Base-by-base conservation (phyloP, 2,113 vertebrate species). In the Aegithalos caudatus region DNA sequence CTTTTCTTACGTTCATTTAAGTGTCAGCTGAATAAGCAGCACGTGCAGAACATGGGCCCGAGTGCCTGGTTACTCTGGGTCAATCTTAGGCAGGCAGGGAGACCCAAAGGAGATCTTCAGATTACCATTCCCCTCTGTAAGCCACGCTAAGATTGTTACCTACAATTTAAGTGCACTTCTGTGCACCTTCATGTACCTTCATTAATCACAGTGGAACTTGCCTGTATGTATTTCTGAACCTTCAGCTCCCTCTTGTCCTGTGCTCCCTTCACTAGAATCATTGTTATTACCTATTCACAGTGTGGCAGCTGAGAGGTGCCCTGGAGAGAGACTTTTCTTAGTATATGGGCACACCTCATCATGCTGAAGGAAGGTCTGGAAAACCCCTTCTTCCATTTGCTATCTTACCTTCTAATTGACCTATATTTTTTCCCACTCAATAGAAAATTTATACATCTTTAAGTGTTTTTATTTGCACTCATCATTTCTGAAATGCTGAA, bases 31-130 rank as follows among this genome's bases (percentile, higher is more conserved):
- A 64, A 83, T 37, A 48, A 90, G 40, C 18, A 71, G 24, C 14
- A 77, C 37, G 28, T 11, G 10, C 38, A 79, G 51, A 79, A 35
- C 6, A 16, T 5, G 14, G 23, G 7, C 2, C 1, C 0, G 4
- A 44, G 35, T 4, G 2, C 37, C 37, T 84, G 21, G 21, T 67
- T 71, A 24, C 38, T n/a, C 48, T 51, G 48, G 7, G 42, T 76
- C 38, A 60, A 51, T 37, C 3, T 67, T 24, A 72, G 47, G 45
- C 54, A 89, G n/a, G 17, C 6, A 38, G 35, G 38, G 51, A 78
- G 15, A 81, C 23, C 20, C 8, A 3, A 22, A 58, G 21, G 40
- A 60, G 17, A 76, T 8, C 16, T 69, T 72, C 29, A 51, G 47
- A 48, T 88, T 76, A 23, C 23, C 29, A 13, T 69, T 79, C 50